Evolutionary conservation across 2,888 invertebrate genomes (phyloP).

Genomic region (Zygothrica quintamaculata): DNA sequence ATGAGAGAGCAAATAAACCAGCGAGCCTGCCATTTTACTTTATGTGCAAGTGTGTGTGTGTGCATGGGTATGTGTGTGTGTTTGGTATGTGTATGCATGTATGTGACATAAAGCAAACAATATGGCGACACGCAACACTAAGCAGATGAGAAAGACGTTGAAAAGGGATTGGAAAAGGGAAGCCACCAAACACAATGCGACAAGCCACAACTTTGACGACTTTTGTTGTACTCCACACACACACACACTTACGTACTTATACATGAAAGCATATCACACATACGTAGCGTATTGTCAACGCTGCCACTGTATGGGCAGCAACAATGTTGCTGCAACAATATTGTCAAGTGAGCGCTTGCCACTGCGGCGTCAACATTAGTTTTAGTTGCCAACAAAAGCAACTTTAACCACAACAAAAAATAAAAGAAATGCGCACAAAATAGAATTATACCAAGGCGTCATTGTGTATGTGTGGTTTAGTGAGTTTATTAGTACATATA

Average conservation of each 20-base stretch:
- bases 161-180: background rate
- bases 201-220: constrained; percentile 46
- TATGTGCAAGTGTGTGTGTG: constrained; percentile 10
- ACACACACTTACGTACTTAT: constrained; percentile 2
- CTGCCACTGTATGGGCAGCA: constrained; percentile 37
- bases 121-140: constrained; percentile 80
- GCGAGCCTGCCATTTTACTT: constrained; percentile 23
- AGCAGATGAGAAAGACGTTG: constrained; percentile 51
- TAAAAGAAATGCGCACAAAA: constrained; percentile 61
- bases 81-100: constrained; percentile 39
- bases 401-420: constrained; percentile 24
- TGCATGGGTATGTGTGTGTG: constrained; percentile 26
- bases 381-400: constrained; percentile 57
- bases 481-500: no score
- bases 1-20: constrained; percentile 58
- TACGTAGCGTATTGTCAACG: constrained; percentile 50
- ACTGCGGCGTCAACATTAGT: constrained; percentile 66
- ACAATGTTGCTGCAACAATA: constrained; percentile 72
- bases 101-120: constrained; percentile 75
- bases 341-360: constrained; percentile 30
- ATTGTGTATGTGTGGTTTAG: constrained; percentile 51
- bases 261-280: constrained; percentile 38
- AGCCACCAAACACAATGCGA: constrained; percentile 41
- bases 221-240: constrained; percentile 37
- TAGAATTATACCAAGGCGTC: constrained; percentile 72